Conservation (phyloP, 1,140 invertebrate genomes). For the Drosophila ogumai region DNA sequence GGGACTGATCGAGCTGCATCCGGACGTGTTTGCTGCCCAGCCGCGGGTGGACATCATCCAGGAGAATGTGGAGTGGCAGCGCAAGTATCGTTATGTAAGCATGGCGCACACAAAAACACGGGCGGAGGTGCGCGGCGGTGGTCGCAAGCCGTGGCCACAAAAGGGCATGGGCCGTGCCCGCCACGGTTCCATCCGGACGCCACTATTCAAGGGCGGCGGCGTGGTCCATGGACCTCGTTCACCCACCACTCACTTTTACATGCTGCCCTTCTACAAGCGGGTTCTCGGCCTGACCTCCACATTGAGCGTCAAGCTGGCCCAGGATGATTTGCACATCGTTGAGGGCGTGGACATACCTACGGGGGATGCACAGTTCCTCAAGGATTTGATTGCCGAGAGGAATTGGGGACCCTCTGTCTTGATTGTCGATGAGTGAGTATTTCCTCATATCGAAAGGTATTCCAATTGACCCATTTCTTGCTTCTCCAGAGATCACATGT, state of each 20-base stretch:
- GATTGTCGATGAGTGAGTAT: slow-evolving; percentile 94
- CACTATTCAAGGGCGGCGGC: slow-evolving; percentile 93
- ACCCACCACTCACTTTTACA: slow-evolving; percentile 95
- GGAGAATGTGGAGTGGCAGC: slow-evolving; percentile 96
- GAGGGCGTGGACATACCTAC: slow-evolving; percentile 94
- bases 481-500: slow-evolving; percentile 90
- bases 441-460: neutral
- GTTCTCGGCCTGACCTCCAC: slow-evolving; percentile 92
- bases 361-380: slow-evolving; percentile 92
- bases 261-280: slow-evolving; percentile 92
- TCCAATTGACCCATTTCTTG: slow-evolving; percentile 19
- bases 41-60: slow-evolving; percentile 96
- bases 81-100: slow-evolving; percentile 91
- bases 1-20: slow-evolving; percentile 94
- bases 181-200: slow-evolving; percentile 96
- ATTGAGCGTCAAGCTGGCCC: slow-evolving; percentile 95
- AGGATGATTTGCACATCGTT: slow-evolving; percentile 97
- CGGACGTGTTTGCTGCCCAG: slow-evolving; percentile 92
- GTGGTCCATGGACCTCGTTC: slow-evolving; percentile 94
- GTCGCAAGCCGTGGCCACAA: slow-evolving; percentile 97
- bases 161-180: slow-evolving; percentile 95
- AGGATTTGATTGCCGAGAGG: slow-evolving; percentile 92
- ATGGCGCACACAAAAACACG: slow-evolving; percentile 90
- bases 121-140: slow-evolving; percentile 94
- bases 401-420: slow-evolving; percentile 98